phyloP scores from a whole-genome alignment of 2,888 invertebrate genomes.

The Sarcophaga caerulescens region DNA sequence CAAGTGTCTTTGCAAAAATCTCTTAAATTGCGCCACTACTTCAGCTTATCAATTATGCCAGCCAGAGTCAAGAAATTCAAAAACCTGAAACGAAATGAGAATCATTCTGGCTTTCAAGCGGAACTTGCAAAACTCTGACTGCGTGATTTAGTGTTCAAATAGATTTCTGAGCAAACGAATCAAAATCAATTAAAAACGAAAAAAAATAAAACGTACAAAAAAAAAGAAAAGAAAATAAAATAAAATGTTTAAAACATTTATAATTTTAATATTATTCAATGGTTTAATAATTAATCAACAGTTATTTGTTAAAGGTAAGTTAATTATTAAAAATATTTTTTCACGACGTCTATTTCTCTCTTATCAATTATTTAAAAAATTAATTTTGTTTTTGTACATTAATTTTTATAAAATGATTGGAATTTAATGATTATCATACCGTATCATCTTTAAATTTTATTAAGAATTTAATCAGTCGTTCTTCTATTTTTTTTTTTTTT shows the following conservation, averaged over 20 bases:
- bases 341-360: neutral
- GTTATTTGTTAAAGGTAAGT: conserved; percentile 33
- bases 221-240: neutral
- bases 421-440: too few relatives aligned
- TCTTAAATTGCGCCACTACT: neutral
- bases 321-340: conserved; percentile 2
- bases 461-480: too few relatives aligned
- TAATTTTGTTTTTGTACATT: too few relatives aligned
- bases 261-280: conserved; percentile 31
- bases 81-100: conserved; percentile 25
- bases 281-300: conserved; percentile 4
- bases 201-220: neutral
- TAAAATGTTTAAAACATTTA: conserved; percentile 38
- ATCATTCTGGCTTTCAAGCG: conserved; percentile 30
- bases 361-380: neutral
- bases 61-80: conserved; percentile 17
- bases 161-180: conserved; percentile 28
- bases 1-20: conserved; percentile 13
- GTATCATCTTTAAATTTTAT: too few relatives aligned
- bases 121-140: neutral
- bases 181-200: neutral
- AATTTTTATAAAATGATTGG: too few relatives aligned
- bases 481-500: too few relatives aligned
- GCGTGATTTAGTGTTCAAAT: conserved; percentile 31
- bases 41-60: conserved; percentile 39